A percentile compares a stretch with the other conserved stretches of the same genome.
phyloP scores from a whole-genome alignment of 2,113 vertebrate genomes.

The Myxocyprinus asiaticus region DNA sequence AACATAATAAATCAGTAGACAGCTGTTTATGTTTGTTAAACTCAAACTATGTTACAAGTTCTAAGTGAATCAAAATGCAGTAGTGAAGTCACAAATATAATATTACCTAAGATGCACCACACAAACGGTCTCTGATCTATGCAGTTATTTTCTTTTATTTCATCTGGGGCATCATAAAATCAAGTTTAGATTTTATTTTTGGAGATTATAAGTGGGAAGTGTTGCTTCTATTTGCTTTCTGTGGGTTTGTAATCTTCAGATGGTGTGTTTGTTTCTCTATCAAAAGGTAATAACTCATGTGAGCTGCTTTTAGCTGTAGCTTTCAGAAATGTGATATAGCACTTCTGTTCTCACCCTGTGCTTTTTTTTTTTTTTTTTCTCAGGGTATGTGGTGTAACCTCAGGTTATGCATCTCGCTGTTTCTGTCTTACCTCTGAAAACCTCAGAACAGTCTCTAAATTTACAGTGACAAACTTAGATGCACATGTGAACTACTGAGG shows the following conservation, averaged over 20 bases:
- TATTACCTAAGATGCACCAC: too few relatives aligned
- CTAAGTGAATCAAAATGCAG: too few relatives aligned
- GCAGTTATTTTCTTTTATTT: too few relatives aligned
- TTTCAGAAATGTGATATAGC: background rate
- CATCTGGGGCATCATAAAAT: too few relatives aligned
- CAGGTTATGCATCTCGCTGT: background rate
- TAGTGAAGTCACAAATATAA: too few relatives aligned
- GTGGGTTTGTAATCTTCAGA: background rate
- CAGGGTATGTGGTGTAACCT: constrained; percentile 19
- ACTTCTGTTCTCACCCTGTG: constrained; percentile 19
- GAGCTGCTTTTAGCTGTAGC: background rate
- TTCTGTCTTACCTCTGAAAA: background rate
- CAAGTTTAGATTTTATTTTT: constrained; percentile 6
- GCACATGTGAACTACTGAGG: background rate
- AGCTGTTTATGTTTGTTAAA: too few relatives aligned
- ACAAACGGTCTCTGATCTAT: too few relatives aligned
- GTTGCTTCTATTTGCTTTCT: background rate
- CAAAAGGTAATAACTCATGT: background rate
- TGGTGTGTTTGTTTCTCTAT: background rate
- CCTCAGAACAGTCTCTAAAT: background rate
- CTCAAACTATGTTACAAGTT: too few relatives aligned
- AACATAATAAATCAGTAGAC: too few relatives aligned
- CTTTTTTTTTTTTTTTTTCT: background rate
- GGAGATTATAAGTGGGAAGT: background rate
- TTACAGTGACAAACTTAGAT: background rate